These are phyloP conservation scores for Brachionus sp. DNA, from an alignment of 1,140 invertebrate genomes.

Conservation along the genomic window DNA sequence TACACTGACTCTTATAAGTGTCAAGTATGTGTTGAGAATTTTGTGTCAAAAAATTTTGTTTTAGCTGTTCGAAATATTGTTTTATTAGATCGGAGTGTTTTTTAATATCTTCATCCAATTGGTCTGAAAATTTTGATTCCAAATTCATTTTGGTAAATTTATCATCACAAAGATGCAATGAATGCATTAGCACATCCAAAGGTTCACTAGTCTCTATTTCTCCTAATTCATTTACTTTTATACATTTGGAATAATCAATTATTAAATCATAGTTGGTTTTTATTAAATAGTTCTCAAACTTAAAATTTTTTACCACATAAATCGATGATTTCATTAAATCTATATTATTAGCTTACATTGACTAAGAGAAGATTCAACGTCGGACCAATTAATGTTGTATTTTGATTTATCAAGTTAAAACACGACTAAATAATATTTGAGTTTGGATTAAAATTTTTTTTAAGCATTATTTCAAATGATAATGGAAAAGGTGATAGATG, in stretches of 20 bases:
- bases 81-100: constrained; percentile 24
- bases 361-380: constrained; percentile 36
- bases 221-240: neutral
- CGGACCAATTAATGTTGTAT: constrained; percentile 32
- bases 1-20: constrained; percentile 35
- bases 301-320: neutral
- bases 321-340: neutral
- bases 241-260: constrained; percentile 34
- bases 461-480: no score
- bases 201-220: constrained; percentile 8
- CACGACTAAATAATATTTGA: neutral
- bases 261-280: constrained; percentile 19
- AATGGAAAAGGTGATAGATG: no score
- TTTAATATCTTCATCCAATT: constrained; percentile 43
- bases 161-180: constrained; percentile 24
- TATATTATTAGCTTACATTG: neutral
- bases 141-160: constrained; percentile 13
- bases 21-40: constrained; percentile 17
- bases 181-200: constrained; percentile 15
- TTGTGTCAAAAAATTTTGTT: constrained; percentile 22
- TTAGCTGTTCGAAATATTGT: constrained; percentile 27
- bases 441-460: no score
- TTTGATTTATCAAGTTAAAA: constrained; percentile 11
- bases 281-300: constrained; percentile 43
- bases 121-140: neutral